A percentile compares a stretch with the other conserved stretches of the same genome.
Conservation (phyloP, 2,888 invertebrate species). For the Drosophila rellima region DNA sequence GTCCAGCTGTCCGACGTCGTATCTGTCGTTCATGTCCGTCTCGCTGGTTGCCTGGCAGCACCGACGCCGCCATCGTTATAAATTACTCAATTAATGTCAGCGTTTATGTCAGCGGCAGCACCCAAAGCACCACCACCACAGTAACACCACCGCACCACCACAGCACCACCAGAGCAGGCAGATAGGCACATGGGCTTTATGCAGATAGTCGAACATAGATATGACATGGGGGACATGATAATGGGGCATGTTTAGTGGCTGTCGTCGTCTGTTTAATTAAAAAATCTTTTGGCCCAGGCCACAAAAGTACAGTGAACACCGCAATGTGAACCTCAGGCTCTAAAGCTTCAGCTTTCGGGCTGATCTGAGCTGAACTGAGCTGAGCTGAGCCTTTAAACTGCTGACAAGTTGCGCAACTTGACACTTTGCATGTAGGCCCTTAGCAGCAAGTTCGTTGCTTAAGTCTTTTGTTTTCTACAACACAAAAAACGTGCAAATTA, state of each 20-base stretch:
- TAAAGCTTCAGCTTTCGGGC: constrained; percentile 3
- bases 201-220: constrained; percentile 77
- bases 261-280: constrained; percentile 71
- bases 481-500: constrained; percentile 82
- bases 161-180: constrained; percentile 35
- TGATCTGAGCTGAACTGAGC: background rate
- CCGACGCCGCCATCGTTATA: constrained; percentile 78
- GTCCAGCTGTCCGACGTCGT: constrained; percentile 40
- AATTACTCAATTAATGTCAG: constrained; percentile 85
- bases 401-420: constrained; percentile 80
- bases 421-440: constrained; percentile 80
- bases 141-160: background rate
- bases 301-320: constrained; percentile 35
- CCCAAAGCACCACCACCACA: constrained; percentile 54
- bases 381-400: constrained; percentile 40
- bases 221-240: constrained; percentile 76
- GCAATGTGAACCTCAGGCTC: constrained; percentile 18
- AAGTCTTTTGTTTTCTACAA: constrained; percentile 77
- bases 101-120: constrained; percentile 80
- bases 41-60: constrained; percentile 49
- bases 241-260: constrained; percentile 81
- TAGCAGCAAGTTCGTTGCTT: constrained; percentile 75
- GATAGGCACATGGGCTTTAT: constrained; percentile 72
- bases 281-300: constrained; percentile 51
- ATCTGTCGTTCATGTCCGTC: constrained; percentile 48